These are phyloP conservation scores for Valencia hispanica DNA, from an alignment of 2,797 vertebrate species.

Conservation along the genomic window DNA sequence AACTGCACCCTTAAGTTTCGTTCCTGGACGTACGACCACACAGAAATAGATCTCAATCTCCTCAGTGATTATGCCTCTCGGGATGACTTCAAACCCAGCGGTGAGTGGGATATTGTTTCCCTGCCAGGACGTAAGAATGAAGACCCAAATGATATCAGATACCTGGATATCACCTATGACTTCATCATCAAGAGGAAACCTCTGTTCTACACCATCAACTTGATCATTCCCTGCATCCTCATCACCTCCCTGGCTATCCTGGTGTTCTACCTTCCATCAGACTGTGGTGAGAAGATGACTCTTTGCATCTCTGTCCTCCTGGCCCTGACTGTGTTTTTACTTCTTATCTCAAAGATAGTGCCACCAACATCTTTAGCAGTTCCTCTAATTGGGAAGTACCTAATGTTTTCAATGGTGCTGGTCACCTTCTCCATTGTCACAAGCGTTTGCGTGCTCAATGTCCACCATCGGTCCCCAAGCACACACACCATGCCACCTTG, in stretches of 20 bases:
- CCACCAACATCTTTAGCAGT: constrained; percentile 85
- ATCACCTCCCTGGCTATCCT: constrained; percentile 85
- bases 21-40: constrained; percentile 87
- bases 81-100: constrained; percentile 85
- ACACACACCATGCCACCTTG: constrained; percentile 85
- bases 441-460: constrained; percentile 84
- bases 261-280: constrained; percentile 86
- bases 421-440: constrained; percentile 88
- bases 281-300: constrained; percentile 87
- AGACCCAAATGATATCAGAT: constrained; percentile 79
- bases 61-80: constrained; percentile 83
- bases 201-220: constrained; percentile 86
- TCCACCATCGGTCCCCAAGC: constrained; percentile 84
- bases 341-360: constrained; percentile 86
- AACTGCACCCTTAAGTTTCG: constrained; percentile 87
- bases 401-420: constrained; percentile 87
- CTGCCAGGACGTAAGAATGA: constrained; percentile 84
- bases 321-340: constrained; percentile 85
- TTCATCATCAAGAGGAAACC: constrained; percentile 85
- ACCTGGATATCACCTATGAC: constrained; percentile 85
- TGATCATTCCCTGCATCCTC: constrained; percentile 84
- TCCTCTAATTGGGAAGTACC: constrained; percentile 86
- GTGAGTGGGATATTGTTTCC: constrained; percentile 85
- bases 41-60: constrained; percentile 84
- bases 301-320: constrained; percentile 85